Evolutionary conservation across 2,113 vertebrate species (phyloP), one percentile per base, ranked within the genome.

Genomic region (Phrynosoma platyrhinos): DNA sequence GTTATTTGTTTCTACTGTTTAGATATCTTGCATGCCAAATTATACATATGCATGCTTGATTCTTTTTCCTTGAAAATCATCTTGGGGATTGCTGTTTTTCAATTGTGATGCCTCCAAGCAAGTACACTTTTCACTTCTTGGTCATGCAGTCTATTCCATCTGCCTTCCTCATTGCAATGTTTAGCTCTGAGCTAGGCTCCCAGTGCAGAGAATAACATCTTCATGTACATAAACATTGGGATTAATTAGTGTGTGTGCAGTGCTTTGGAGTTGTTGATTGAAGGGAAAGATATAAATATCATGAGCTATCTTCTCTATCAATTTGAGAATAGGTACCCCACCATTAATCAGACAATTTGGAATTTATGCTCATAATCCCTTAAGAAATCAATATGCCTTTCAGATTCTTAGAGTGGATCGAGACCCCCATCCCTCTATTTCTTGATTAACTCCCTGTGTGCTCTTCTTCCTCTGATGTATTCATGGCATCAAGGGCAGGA

Each of bases 401-500:
- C 92, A 89, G 92, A 93, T 94, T 88, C 40, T 64, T 86, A 91
- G 87, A 89, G 69, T 0, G 12, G 71, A 94, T 88, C 82, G 89
- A 92, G 84, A 85, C 74, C 55, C 58, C 79, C 82, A 81, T 64
- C 78, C 79, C 71, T 92, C 89, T 89, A 77, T 88, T 80, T 23
- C 86, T 79, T 92, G 89, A 78, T 75, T 86, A 90, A 64, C 66
- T 83, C 81, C 23, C 2, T 86, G 53, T 88, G 89, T 90, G 71
- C 76, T 84, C 76, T 86, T 78, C 83, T 30, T 86, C 91, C 82
- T 91, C 76, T 0, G 1, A 88, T 88, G 90, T 92, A 91, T 93
- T 96, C 93, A 92, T 84, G 89, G 91, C 83, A 90, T 90, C 87
- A 88, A 91, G 83, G 92, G 88, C 93, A 93, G 91, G 92, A 91